Percentiles rank a stretch among this genome's conserved stretches.
Evolutionary conservation across 1,140 invertebrate species (phyloP).

Genomic region (Thaumatotibia leucotreta): DNA sequence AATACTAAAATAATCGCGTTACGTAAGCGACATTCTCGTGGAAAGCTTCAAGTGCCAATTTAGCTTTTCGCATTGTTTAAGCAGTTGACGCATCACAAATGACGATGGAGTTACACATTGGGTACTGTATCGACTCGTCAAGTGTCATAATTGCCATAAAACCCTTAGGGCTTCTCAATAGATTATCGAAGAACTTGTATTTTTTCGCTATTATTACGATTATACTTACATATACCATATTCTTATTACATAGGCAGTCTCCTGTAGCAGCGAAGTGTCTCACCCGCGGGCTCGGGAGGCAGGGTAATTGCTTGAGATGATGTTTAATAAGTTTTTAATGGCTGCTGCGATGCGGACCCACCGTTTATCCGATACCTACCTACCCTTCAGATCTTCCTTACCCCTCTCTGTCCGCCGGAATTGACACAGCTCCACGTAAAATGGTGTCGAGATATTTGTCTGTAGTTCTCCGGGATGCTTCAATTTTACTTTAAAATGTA

Average conservation of each 20-base stretch:
- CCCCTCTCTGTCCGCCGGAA: slow-evolving; percentile 14
- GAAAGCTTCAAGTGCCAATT: too few species aligned
- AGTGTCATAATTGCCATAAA: too few species aligned
- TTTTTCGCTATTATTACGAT: too few species aligned
- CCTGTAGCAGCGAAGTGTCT: slow-evolving; percentile 15
- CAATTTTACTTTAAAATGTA: slow-evolving; percentile 36
- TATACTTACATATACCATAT: too few species aligned
- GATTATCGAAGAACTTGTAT: too few species aligned
- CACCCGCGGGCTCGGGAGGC: slow-evolving; percentile 16
- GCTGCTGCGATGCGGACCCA: slow-evolving; percentile 59
- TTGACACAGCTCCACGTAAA: not conserved
- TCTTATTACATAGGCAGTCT: not conserved
- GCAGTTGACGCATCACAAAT: too few species aligned
- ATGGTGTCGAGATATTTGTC: slow-evolving; percentile 23
- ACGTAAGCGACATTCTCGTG: too few species aligned
- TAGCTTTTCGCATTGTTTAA: too few species aligned
- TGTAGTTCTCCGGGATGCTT: slow-evolving; percentile 27
- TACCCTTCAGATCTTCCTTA: slow-evolving; percentile 33
- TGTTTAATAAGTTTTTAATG: slow-evolving; percentile 80
- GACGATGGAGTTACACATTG: too few species aligned
- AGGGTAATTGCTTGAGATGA: slow-evolving; percentile 78
- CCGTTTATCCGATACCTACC: slow-evolving; percentile 46
- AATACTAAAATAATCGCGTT: too few species aligned
- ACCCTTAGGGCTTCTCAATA: too few species aligned
- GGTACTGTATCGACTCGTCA: too few species aligned